phyloP scores from a whole-genome alignment of 1,140 invertebrate species.

The Drosophila burlai region DNA sequence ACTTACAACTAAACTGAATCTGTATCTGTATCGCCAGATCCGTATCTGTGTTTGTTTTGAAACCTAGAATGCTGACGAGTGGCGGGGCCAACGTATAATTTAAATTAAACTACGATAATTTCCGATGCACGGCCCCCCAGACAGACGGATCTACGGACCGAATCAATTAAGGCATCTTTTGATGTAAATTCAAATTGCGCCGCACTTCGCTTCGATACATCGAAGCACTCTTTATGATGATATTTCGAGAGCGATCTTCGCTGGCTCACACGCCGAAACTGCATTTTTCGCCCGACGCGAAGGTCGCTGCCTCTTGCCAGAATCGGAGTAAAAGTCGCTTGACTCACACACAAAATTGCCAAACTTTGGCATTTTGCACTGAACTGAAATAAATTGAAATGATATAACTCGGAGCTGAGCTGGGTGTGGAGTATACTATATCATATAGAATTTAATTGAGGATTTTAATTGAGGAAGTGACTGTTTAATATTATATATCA shows the following conservation, averaged over 20 bases:
- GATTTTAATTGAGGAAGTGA: constrained; percentile 8
- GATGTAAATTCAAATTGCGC: constrained; percentile 78
- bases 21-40: constrained; percentile 32
- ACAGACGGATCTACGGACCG: constrained; percentile 22
- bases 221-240: constrained; percentile 56
- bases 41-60: constrained; percentile 68
- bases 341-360: constrained; percentile 54
- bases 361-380: constrained; percentile 68
- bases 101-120: constrained; percentile 79
- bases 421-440: constrained; percentile 10
- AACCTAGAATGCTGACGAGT: constrained; percentile 80
- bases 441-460: too few species aligned
- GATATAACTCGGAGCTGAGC: constrained; percentile 5
- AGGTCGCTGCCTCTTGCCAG: constrained; percentile 73
- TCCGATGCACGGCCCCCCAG: constrained; percentile 57
- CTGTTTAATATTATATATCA: not conserved
- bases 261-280: constrained; percentile 32
- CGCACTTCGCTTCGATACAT: constrained; percentile 61
- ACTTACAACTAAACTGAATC: constrained; percentile 26
- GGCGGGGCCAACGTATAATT: constrained; percentile 75
- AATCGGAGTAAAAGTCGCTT: constrained; percentile 80
- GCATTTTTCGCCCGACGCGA: constrained; percentile 66
- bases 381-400: constrained; percentile 7
- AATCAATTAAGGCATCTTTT: constrained; percentile 79
- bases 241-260: constrained; percentile 41